phyloP scores from a whole-genome alignment of 1,140 invertebrate genomes.

The Drosophila orena region DNA sequence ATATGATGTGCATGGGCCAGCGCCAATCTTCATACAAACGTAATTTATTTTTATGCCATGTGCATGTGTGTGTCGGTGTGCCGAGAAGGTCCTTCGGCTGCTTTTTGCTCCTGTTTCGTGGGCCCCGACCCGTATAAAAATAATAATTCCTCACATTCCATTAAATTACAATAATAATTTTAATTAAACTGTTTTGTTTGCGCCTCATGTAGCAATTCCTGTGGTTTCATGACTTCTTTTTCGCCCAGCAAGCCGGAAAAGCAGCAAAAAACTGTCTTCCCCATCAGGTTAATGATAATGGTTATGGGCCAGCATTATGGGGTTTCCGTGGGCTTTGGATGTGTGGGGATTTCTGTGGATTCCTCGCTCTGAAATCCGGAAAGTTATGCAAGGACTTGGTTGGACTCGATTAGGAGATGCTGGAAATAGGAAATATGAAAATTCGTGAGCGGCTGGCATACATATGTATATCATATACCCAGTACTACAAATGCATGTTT shows the following conservation, averaged over 20 bases:
- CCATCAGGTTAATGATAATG: slow-evolving; percentile 51
- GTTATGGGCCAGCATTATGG: slow-evolving; percentile 39
- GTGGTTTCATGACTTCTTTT: slow-evolving; percentile 61
- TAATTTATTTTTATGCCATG: slow-evolving; percentile 79
- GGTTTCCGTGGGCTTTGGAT: slow-evolving; percentile 3
- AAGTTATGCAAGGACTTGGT: not conserved
- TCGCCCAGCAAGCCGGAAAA: slow-evolving; percentile 1
- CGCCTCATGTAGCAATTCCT: slow-evolving; percentile 63
- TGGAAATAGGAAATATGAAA: too few relatives aligned
- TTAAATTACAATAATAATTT: slow-evolving; percentile 84
- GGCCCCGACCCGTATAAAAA: slow-evolving; percentile 56
- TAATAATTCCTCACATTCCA: slow-evolving; percentile 81
- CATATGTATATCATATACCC: too few relatives aligned
- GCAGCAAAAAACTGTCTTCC: slow-evolving; percentile 32
- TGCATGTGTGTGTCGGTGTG: slow-evolving; percentile 18
- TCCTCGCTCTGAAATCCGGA: not conserved
- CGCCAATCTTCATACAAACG: slow-evolving; percentile 80
- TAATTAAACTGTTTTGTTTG: slow-evolving; percentile 82
- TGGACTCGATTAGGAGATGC: not conserved
- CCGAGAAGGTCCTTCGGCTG: slow-evolving; percentile 18
- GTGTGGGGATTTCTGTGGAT: slow-evolving; percentile 17
- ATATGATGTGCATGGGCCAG: slow-evolving; percentile 79
- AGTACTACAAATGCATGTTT: too few relatives aligned
- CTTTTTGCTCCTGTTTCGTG: not conserved
- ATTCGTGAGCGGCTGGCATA: too few relatives aligned